These are phyloP conservation scores for Protomyctophum bolini DNA, from an alignment of 2,113 vertebrate species.

Conservation along the genomic window DNA sequence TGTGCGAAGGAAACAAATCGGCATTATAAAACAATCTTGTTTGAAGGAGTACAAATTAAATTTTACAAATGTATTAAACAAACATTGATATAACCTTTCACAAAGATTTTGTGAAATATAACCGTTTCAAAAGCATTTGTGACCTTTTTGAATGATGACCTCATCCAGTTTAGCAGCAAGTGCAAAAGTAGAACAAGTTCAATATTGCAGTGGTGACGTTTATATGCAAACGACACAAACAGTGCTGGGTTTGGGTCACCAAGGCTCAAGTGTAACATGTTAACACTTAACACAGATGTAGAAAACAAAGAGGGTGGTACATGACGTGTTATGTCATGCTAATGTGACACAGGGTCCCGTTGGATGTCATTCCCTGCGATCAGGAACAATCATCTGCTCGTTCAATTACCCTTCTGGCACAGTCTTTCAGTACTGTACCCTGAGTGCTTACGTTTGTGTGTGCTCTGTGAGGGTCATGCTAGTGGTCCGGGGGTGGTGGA, in stretches of 20 bases:
- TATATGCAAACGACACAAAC: neutral
- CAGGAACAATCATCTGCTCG: slow-evolving; percentile 10
- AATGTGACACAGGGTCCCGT: neutral
- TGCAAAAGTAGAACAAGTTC: neutral
- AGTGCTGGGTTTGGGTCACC: neutral
- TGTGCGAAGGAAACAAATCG: too few relatives aligned
- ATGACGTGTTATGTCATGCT: neutral
- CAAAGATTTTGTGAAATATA: too few relatives aligned
- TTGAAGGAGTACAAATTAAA: too few relatives aligned
- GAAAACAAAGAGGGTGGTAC: neutral
- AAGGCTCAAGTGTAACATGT: neutral
- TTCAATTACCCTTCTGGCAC: slow-evolving; percentile 11
- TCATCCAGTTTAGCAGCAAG: neutral
- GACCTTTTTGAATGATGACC: neutral
- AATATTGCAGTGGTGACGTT: neutral
- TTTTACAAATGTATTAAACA: too few relatives aligned
- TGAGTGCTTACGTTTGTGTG: slow-evolving; percentile 19
- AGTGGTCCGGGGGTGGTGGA: slow-evolving; percentile 20
- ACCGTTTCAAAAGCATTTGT: too few relatives aligned
- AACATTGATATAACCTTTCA: too few relatives aligned
- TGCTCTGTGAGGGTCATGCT: slow-evolving; percentile 10
- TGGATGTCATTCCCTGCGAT: neutral
- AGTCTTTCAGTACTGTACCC: slow-evolving; percentile 5
- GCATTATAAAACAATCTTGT: too few relatives aligned
- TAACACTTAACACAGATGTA: neutral